Base-by-base conservation (phyloP, 2,113 vertebrate genomes). In the Brachionichthys hirsutus region DNA sequence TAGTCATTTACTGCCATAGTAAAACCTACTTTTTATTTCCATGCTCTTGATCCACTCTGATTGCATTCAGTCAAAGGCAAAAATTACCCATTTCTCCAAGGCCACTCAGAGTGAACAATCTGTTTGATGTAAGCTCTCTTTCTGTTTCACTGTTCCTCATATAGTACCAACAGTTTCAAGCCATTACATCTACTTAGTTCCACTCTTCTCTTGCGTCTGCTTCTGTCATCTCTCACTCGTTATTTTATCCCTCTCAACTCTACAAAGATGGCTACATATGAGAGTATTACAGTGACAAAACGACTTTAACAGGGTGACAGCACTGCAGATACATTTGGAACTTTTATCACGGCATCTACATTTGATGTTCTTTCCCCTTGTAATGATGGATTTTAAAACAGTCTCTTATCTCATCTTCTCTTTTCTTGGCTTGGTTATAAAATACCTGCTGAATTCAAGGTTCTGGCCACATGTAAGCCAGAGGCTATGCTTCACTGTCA, bases 181-280 rank as follows among this genome's bases (percentile, higher is more conserved):
- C 62, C 44, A 68, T 62, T 51, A 65, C 65, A 62, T 67, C 34
- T 45, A 12, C 61, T 67, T 51, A 52, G 20, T 56, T 64, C 57
- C 13, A 24, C 46, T 70, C 17, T 58, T 34, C 47, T 20, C 36
- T 47, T 10, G 13, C 30, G 62, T 59, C 54, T 55, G 44, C 34
- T 54, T 66, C 54, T 66, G 18, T 62, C 54, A 51, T 73, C 54
- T 44, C 53, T 54, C 20, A 34, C 51, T 51, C n/a, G 24, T 40
- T 58, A 41, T 34, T 24, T 48, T 68, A 54, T 60, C 49, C 35
- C 55, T 36, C 41, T 64, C 36, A 1, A 30, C 49, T 48, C 63
- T 67, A 64, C 56, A 82, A 68, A 82, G 59, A 58, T 64, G 59
- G 49, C 49, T 54, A 61, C 51, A 78, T 75, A 42, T 61, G 62